A percentile compares a stretch with the other conserved stretches of the same genome.
phyloP scores from a whole-genome alignment of 2,888 invertebrate genomes.

The Prosopocoilus inquinatus region DNA sequence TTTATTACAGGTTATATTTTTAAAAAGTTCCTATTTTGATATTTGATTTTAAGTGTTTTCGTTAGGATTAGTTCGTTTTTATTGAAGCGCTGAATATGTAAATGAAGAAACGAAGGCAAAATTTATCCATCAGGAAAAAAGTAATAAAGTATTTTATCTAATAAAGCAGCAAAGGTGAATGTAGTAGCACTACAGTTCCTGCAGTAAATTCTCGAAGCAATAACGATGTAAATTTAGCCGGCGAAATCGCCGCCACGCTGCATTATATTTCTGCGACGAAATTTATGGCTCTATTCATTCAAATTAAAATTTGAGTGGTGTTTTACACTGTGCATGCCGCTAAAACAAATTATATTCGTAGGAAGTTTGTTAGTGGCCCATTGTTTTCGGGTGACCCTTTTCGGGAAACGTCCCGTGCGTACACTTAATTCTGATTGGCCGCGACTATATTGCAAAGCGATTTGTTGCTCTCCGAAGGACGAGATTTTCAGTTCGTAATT shows the following conservation, averaged over 20 bases:
- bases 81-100: too few relatives aligned
- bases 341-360: constrained; percentile 37
- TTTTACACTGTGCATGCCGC: constrained; percentile 35
- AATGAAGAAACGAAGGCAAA: too few relatives aligned
- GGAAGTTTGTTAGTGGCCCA: constrained; percentile 40
- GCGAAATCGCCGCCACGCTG: constrained; percentile 46
- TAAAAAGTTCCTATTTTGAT: too few relatives aligned
- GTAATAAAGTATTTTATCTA: constrained; percentile 19
- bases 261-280: constrained; percentile 46
- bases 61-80: too few relatives aligned
- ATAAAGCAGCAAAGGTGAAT: constrained; percentile 6
- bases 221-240: constrained; percentile 51
- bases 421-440: constrained; percentile 15
- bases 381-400: constrained; percentile 35
- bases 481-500: constrained; percentile 9
- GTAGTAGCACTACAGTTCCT: constrained; percentile 18
- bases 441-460: constrained; percentile 11
- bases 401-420: constrained; percentile 12
- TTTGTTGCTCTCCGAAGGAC: constrained; percentile 11
- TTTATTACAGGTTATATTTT: too few relatives aligned
- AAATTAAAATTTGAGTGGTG: constrained; percentile 50
- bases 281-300: constrained; percentile 47
- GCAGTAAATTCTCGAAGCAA: constrained; percentile 49
- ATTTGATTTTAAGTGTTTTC: too few relatives aligned
- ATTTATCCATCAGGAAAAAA: constrained; percentile 11